Conservation (phyloP, 1,140 invertebrate species). For the Helicoverpa zea region DNA sequence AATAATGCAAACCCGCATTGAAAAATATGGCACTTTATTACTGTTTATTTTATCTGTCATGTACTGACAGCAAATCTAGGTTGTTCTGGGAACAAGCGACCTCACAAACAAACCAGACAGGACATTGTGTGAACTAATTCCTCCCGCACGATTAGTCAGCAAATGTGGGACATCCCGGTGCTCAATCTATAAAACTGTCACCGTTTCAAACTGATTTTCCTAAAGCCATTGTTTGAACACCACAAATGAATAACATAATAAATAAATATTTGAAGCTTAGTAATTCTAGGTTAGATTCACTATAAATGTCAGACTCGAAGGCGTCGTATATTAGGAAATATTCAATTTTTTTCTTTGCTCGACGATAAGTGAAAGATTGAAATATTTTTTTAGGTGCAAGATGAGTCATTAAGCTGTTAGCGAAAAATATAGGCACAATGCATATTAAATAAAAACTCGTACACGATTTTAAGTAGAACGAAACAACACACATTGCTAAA, state of each 20-base stretch:
- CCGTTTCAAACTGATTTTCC: constrained; percentile 11
- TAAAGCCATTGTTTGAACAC: not conserved
- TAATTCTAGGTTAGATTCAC: constrained; percentile 29
- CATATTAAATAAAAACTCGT: too few relatives aligned
- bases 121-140: constrained; percentile 9
- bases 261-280: constrained; percentile 1
- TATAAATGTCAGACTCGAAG: constrained; percentile 28
- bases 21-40: too few relatives aligned
- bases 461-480: too few relatives aligned
- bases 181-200: constrained; percentile 38
- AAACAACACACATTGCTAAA: too few relatives aligned
- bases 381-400: too few relatives aligned
- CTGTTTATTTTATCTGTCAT: too few relatives aligned
- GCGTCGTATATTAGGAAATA: too few relatives aligned
- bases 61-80: too few relatives aligned
- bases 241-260: constrained; percentile 16
- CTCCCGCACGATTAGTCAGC: constrained; percentile 17
- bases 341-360: too few relatives aligned
- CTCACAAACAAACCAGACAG: constrained; percentile 5
- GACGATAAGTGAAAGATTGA: not conserved
- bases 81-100: not conserved
- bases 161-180: not conserved
- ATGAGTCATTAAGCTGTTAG: too few relatives aligned
- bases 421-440: too few relatives aligned
- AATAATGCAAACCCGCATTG: too few relatives aligned